Evolutionary conservation across 2,888 invertebrate genomes (phyloP).

Genomic region (Apamea crenata): DNA sequence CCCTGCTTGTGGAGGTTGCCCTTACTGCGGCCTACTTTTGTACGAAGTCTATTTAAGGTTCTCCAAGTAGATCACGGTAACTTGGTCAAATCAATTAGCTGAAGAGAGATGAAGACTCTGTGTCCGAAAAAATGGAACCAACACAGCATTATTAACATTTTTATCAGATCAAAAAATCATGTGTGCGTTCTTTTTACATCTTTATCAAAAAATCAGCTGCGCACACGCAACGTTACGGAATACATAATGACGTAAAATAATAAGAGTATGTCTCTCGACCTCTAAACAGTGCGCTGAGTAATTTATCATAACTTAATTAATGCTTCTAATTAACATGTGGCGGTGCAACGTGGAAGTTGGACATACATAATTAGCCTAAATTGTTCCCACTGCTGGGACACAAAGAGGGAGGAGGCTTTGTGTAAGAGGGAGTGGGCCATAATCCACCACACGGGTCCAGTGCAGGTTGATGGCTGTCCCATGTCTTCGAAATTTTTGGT

Average conservation of each 20-base stretch:
- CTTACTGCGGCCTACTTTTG: no score
- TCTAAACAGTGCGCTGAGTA: slow-evolving; percentile 61
- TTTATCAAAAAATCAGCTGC: slow-evolving; percentile 57
- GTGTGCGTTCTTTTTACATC: slow-evolving; percentile 4
- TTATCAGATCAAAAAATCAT: slow-evolving; percentile 5
- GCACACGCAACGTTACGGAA: slow-evolving; percentile 48
- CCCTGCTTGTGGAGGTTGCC: no score
- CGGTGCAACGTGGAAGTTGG: slow-evolving; percentile 22
- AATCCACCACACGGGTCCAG: no score
- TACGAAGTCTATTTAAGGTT: no score
- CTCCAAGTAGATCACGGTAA: background rate
- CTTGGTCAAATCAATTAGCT: background rate
- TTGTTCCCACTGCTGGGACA: no score
- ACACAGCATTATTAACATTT: background rate
- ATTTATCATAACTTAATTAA: slow-evolving; percentile 71
- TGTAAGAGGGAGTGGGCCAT: no score
- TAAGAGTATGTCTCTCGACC: slow-evolving; percentile 64
- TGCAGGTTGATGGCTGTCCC: no score
- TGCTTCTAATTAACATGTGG: slow-evolving; percentile 62
- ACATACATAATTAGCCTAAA: background rate
- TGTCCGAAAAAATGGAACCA: background rate
- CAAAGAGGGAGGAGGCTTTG: no score
- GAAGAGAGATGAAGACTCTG: background rate
- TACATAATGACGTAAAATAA: slow-evolving; percentile 42
- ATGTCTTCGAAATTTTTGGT: no score